Conservation (phyloP, 1,140 invertebrate genomes). For the Metopolophium dirhodum region DNA sequence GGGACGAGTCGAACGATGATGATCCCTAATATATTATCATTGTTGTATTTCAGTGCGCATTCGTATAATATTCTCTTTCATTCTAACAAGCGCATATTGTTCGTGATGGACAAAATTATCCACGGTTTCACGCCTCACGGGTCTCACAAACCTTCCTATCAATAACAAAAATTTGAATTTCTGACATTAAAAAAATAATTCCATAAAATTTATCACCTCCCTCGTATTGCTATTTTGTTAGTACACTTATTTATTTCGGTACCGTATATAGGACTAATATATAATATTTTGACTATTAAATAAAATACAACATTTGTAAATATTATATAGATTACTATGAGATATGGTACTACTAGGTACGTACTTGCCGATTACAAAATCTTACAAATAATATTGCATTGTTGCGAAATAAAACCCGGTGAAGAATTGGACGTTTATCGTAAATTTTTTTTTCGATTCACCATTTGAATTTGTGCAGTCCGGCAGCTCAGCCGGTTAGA, state of each 20-base stretch:
- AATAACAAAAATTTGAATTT: neutral
- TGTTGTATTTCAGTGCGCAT: neutral
- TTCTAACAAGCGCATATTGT: conserved; percentile 1
- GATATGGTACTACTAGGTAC: too few species aligned
- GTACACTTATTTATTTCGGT: neutral
- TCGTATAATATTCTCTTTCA: neutral
- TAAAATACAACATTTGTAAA: neutral
- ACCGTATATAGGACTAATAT: neutral
- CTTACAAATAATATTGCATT: neutral
- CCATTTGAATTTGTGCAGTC: neutral
- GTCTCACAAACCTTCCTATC: neutral
- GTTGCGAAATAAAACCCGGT: neutral
- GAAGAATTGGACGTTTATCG: neutral
- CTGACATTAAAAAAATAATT: neutral
- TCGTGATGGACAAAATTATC: conserved; percentile 32
- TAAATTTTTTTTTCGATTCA: neutral
- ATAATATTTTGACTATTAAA: neutral
- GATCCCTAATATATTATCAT: neutral
- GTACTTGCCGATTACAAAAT: neutral
- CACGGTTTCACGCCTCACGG: neutral
- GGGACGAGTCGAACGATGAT: neutral
- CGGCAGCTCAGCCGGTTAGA: neutral
- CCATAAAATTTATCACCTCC: neutral
- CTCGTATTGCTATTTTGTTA: neutral
- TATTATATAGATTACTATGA: neutral